Percentiles rank a stretch among this genome's conserved stretches.
These are phyloP conservation scores for Galaxea fascicularis DNA, from an alignment of 92 coral and sea anemone species.

Conservation along the genomic window DNA sequence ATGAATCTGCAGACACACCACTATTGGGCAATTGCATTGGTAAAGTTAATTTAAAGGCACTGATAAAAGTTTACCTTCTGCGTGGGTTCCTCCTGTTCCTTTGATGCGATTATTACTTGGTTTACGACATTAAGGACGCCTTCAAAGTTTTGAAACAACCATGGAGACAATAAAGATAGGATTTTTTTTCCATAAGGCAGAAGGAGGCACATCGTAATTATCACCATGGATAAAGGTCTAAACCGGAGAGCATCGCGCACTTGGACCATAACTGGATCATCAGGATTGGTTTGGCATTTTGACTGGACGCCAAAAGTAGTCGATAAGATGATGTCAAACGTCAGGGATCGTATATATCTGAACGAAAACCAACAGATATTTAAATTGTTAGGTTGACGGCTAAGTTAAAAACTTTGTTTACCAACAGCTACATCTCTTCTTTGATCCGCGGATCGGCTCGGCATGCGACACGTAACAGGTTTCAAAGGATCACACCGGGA, in stretches of 20 bases:
- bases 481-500: too few species aligned
- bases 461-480: too few species aligned
- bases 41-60: not conserved
- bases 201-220: constrained; percentile 3
- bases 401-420: not conserved
- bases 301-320: constrained; percentile 69
- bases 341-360: constrained; percentile 68
- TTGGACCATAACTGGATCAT: constrained; percentile 62
- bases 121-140: constrained; percentile 18
- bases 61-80: constrained; percentile 4
- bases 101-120: constrained; percentile 6
- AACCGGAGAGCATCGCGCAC: constrained; percentile 49
- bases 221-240: constrained; percentile 2
- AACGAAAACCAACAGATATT: not conserved
- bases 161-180: not conserved
- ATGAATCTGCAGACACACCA: too few species aligned
- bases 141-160: constrained; percentile 25
- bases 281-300: constrained; percentile 68
- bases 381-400: not conserved
- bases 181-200: constrained; percentile 25
- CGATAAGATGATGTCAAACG: constrained; percentile 67
- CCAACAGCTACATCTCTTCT: too few species aligned
- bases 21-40: too few species aligned
- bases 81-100: constrained; percentile 6
- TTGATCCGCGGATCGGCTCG: too few species aligned